Evolutionary conservation across 2,113 vertebrate species (phyloP).

Genomic region (Tetrao urogallus): DNA sequence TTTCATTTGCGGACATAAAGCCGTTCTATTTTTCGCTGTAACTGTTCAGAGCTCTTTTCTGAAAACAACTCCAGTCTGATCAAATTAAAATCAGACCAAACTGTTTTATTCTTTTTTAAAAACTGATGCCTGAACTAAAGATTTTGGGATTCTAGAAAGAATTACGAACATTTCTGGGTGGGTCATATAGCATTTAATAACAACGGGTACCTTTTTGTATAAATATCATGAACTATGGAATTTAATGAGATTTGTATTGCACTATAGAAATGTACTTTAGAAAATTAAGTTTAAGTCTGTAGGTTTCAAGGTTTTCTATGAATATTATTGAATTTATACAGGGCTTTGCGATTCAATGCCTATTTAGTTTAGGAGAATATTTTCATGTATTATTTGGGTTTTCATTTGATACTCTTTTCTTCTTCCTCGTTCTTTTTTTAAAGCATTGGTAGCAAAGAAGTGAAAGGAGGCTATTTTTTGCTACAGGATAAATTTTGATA

Average conservation of each 20-base stretch:
- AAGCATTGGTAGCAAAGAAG: constrained; percentile 52
- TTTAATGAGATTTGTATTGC: constrained; percentile 60
- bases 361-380: constrained; percentile 63
- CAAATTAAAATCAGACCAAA: constrained; percentile 28
- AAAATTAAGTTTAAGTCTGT: constrained; percentile 66
- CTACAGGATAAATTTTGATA: constrained; percentile 65
- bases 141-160: constrained; percentile 44
- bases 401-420: constrained; percentile 56
- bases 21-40: not conserved
- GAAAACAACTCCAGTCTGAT: constrained; percentile 25
- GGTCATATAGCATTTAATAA: constrained; percentile 42
- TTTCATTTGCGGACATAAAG: constrained; percentile 33
- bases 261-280: constrained; percentile 44
- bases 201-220: constrained; percentile 27
- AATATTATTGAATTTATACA: constrained; percentile 54
- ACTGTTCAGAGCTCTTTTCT: not conserved
- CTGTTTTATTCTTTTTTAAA: not conserved
- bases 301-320: constrained; percentile 67
- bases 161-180: constrained; percentile 49
- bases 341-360: constrained; percentile 55
- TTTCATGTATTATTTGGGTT: constrained; percentile 71
- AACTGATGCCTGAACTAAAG: not conserved
- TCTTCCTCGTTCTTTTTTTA: constrained; percentile 42
- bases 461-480: constrained; percentile 68
- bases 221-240: constrained; percentile 47